Percentiles rank a stretch among this genome's conserved stretches.
These are phyloP conservation scores for Tetheella fluctuosa DNA, from an alignment of 2,888 invertebrate genomes.

Conservation along the genomic window DNA sequence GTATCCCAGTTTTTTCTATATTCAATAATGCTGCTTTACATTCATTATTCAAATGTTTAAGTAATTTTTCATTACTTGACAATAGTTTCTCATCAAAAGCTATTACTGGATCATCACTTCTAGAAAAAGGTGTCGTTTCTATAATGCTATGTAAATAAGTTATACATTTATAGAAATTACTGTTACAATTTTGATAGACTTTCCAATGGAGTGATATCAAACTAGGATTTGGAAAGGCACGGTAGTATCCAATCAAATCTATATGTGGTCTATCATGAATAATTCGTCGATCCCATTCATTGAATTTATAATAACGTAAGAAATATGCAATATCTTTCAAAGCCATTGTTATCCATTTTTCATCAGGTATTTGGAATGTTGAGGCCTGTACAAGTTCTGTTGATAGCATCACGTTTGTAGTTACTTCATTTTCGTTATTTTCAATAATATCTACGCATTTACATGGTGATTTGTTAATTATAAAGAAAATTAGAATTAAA, in stretches of 20 bases:
- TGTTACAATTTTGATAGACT: constrained; percentile 81
- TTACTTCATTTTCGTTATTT: constrained; percentile 17
- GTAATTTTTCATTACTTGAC: constrained; percentile 18
- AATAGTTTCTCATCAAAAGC: constrained; percentile 66
- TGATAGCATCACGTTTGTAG: constrained; percentile 14
- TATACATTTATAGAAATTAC: constrained; percentile 82
- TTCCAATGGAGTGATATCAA: constrained; percentile 85
- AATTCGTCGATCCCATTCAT: constrained; percentile 85
- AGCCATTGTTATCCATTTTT: constrained; percentile 70
- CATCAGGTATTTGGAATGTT: constrained; percentile 41
- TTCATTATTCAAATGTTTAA: constrained; percentile 58
- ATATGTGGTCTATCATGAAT: constrained; percentile 51
- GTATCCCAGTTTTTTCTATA: constrained; percentile 73
- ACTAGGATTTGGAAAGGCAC: constrained; percentile 82
- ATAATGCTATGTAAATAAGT: constrained; percentile 76
- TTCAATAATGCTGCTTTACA: constrained; percentile 71
- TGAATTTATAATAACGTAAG: constrained; percentile 86
- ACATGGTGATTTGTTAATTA: not conserved
- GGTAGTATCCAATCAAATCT: constrained; percentile 51
- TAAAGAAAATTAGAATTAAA: not conserved
- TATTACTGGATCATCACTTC: constrained; percentile 79
- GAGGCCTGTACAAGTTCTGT: constrained; percentile 19
- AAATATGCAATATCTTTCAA: constrained; percentile 85
- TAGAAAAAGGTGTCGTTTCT: constrained; percentile 66
- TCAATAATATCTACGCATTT: constrained; percentile 12